Percentiles rank a stretch among this genome's conserved stretches.
These are phyloP conservation scores for Takifugu rubripes DNA, from an alignment of 2,797 vertebrate species.

Conservation along the genomic window DNA sequence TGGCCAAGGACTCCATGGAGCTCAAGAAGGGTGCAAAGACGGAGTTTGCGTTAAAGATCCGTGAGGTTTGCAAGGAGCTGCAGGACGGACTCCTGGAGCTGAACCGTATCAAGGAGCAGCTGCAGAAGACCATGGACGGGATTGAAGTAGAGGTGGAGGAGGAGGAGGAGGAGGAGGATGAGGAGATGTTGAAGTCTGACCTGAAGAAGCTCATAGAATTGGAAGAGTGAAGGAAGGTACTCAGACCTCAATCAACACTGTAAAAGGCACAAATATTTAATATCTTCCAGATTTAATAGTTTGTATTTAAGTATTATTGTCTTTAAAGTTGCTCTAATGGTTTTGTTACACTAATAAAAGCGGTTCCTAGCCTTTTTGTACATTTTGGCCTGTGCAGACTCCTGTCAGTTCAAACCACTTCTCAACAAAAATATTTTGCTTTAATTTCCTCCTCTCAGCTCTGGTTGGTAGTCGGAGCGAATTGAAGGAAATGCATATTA, in stretches of 20 bases:
- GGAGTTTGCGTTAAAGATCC: constrained; percentile 74
- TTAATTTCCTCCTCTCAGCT: too few species aligned
- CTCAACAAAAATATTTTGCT: too few species aligned
- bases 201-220: constrained; percentile 55
- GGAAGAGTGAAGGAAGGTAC: constrained; percentile 38
- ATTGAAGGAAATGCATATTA: too few species aligned
- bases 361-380: too few species aligned
- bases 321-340: too few species aligned
- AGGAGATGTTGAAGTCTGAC: constrained; percentile 47
- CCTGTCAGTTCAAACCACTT: too few species aligned
- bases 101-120: constrained; percentile 68
- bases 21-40: constrained; percentile 76
- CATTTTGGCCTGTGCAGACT: too few species aligned
- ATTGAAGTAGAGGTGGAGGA: constrained; percentile 68
- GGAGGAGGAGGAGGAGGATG: constrained; percentile 44
- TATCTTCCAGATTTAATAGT: too few species aligned
- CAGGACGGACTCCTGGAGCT: constrained; percentile 70
- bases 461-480: too few species aligned
- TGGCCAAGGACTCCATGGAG: constrained; percentile 77
- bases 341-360: too few species aligned
- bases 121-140: constrained; percentile 74
- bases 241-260: neutral
- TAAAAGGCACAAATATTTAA: too few species aligned
- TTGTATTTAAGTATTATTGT: too few species aligned
- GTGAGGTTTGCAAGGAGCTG: constrained; percentile 73